Evolutionary conservation across 2,113 vertebrate species (phyloP).

Genomic region (Dipodomys stephensi): DNA sequence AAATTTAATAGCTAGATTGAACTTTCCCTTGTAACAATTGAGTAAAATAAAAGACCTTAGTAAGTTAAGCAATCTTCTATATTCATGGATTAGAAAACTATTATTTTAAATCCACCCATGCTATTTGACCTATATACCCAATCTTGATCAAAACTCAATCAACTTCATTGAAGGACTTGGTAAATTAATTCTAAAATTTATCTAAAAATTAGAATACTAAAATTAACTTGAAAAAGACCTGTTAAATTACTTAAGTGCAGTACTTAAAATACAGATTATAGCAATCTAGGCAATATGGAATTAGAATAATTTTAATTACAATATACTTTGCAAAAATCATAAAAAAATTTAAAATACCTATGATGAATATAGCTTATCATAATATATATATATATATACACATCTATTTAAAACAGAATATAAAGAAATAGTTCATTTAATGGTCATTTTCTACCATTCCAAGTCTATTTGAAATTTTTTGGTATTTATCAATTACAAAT

Average conservation of each 20-base stretch:
- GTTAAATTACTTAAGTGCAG: too few relatives aligned
- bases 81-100: not conserved
- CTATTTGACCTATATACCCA: not conserved
- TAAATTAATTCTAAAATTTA: conserved; percentile 21
- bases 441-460: not conserved
- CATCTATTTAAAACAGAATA: conserved; percentile 41
- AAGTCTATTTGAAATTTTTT: conserved; percentile 1
- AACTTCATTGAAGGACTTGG: not conserved
- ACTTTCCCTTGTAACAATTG: too few relatives aligned
- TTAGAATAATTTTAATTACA: conserved; percentile 27
- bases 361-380: conserved; percentile 27
- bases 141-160: conserved; percentile 22
- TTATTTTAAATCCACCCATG: too few relatives aligned
- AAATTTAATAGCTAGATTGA: too few relatives aligned
- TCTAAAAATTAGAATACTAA: not conserved
- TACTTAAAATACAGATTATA: too few relatives aligned
- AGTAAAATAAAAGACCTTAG: not conserved
- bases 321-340: conserved; percentile 30
- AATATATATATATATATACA: too few relatives aligned
- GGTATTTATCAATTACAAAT: conserved; percentile 10
- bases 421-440: not conserved
- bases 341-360: not conserved
- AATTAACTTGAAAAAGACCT: too few relatives aligned
- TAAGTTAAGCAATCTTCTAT: not conserved
- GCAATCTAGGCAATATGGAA: too few relatives aligned